Percentiles rank a stretch among this genome's conserved stretches.
phyloP scores from a whole-genome alignment of 2,888 invertebrate genomes.

The Cistogaster globosa region DNA sequence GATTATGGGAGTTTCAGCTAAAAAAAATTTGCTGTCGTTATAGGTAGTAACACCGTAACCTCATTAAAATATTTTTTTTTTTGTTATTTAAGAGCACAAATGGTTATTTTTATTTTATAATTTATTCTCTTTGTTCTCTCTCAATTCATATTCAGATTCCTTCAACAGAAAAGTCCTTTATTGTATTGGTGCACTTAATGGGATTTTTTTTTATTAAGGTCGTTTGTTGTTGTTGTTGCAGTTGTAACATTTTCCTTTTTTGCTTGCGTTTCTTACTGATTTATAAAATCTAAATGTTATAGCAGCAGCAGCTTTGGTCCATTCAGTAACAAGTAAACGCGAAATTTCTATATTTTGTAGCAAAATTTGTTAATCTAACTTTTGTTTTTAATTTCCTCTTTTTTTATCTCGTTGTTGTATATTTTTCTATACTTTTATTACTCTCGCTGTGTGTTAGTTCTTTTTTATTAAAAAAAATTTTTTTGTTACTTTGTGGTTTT shows the following conservation, averaged over 20 bases:
- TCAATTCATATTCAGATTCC: not conserved
- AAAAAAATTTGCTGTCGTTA: not conserved
- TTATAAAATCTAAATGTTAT: constrained; percentile 56
- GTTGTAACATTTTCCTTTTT: not conserved
- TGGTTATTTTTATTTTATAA: not conserved
- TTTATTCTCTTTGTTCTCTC: not conserved
- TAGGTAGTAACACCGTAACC: not conserved
- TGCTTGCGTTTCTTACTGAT: constrained; percentile 26
- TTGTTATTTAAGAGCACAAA: not conserved
- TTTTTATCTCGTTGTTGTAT: constrained; percentile 5
- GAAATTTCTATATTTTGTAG: constrained; percentile 38
- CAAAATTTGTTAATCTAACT: constrained; percentile 62
- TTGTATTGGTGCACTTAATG: constrained; percentile 19
- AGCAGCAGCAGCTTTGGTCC: constrained; percentile 4
- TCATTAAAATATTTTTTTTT: not conserved
- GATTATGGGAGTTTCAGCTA: constrained; percentile 10
- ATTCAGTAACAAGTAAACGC: constrained; percentile 29
- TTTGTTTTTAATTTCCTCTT: constrained; percentile 24
- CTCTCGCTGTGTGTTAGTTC: not conserved
- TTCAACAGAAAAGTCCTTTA: not conserved
- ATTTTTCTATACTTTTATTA: constrained; percentile 1
- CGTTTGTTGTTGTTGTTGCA: not conserved
- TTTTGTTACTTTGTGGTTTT: constrained; percentile 40
- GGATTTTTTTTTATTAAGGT: constrained; percentile 32
- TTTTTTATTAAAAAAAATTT: too few relatives aligned